Conservation (phyloP, 2,113 vertebrate species). For the Sorex fumeus region DNA sequence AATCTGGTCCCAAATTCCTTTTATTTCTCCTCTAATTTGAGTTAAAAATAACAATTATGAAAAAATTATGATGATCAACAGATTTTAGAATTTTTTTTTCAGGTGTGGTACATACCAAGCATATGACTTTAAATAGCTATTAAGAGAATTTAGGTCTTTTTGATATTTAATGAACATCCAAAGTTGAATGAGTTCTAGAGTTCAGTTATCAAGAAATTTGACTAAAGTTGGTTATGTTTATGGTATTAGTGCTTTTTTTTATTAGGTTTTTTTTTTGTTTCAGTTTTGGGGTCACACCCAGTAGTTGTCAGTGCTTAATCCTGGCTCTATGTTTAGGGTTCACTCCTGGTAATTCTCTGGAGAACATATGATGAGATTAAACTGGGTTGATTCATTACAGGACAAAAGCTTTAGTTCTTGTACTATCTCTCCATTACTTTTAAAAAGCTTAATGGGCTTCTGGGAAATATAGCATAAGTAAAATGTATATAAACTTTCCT, state of each 20-base stretch:
- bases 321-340: no score
- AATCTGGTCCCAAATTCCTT: background rate
- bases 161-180: background rate
- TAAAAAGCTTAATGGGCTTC: background rate
- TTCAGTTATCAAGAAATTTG: background rate
- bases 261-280: no score
- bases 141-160: background rate
- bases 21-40: background rate
- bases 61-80: no score
- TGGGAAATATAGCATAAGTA: background rate
- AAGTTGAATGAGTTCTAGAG: background rate
- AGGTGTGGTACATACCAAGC: no score
- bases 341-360: no score
- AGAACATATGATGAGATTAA: no score
- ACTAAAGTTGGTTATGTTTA: background rate
- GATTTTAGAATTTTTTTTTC: no score
- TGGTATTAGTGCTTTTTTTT: background rate
- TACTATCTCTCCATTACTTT: background rate
- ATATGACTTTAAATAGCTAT: no score
- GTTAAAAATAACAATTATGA: slow-evolving; percentile 20
- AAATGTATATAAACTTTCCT: slow-evolving; percentile 22
- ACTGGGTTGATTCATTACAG: no score
- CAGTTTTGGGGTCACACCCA: no score
- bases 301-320: no score
- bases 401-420: no score